Evolutionary conservation across 2,888 invertebrate species (phyloP), one percentile per base, ranked within the genome.

Genomic region (Eledona agricola): DNA sequence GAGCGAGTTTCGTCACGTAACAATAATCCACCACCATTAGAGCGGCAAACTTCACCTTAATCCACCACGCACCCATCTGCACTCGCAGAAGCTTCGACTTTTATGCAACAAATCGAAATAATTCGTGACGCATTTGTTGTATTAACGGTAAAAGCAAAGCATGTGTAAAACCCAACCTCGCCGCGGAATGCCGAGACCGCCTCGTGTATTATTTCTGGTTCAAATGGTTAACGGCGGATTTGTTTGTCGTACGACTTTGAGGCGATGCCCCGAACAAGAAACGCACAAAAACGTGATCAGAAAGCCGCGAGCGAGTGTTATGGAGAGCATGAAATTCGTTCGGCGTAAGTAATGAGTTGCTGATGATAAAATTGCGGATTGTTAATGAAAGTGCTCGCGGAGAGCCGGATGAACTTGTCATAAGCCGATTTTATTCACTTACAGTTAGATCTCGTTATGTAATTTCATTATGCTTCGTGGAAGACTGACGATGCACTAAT

Each of bases 1-100:
- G 46, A 49, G 29, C 49, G 35, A 34, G 23, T 19, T 54, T 49
- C 57, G 60, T 60, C 56, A 59, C 63, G 60, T 57, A 55, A 58
- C 57, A 57, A 57, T 59, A 55, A 57, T 40, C 53, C 23, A 43
- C 23, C 52, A 40, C 17, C 40, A 51, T 5, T 47, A 43, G 47
- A 54, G 49, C 43, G 49, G 42, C 25, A 38, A 54, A 50, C 54
- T 31, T 52, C 37, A 29, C 38, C 46, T 50, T 50, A 40, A 49
- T 47, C n/a, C 12, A 17, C 7, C 40, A 40, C 37, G 42, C 29
- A 37, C 15, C 9, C 19, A 42, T 12, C 20, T 12, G 10, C 6
- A 7, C n/a, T n/a, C n/a, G n/a, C n/a, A n/a, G n/a, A n/a, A n/a
- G n/a, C n/a, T n/a, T n/a, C n/a, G n/a, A n/a, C n/a, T n/a, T n/a